These are phyloP conservation scores for Pyrocoelia pectoralis DNA, from an alignment of 2,888 invertebrate genomes.

Conservation along the genomic window DNA sequence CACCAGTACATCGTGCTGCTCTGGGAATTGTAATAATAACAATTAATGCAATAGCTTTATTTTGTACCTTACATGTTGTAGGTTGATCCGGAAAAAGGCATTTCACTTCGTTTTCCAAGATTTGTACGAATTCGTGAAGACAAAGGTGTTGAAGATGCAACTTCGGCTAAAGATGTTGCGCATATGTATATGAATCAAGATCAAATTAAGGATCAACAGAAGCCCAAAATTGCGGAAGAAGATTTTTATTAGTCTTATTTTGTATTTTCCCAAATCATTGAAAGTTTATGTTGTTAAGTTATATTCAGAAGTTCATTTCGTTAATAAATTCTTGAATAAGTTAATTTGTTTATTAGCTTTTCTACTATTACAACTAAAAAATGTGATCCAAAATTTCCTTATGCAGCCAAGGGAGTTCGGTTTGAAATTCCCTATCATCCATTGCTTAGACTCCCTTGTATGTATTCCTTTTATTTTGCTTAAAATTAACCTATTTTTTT, in stretches of 20 bases:
- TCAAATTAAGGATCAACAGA: conserved; percentile 74
- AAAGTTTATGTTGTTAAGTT: too few species aligned
- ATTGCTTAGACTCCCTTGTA: too few species aligned
- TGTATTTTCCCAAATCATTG: background rate
- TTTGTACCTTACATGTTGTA: conserved; percentile 49
- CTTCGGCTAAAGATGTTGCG: conserved; percentile 87
- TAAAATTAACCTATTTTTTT: too few species aligned
- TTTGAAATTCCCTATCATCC: too few species aligned
- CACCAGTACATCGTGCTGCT: conserved; percentile 92
- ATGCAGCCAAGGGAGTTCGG: too few species aligned
- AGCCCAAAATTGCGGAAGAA: conserved; percentile 61
- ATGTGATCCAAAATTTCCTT: too few species aligned
- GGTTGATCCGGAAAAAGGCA: conserved; percentile 89
- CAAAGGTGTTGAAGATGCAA: conserved; percentile 92
- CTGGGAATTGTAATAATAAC: conserved; percentile 72
- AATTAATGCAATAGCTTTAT: background rate
- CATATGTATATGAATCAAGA: conserved; percentile 92
- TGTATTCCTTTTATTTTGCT: too few species aligned
- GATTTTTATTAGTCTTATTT: conserved; percentile 63
- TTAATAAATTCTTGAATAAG: too few species aligned
- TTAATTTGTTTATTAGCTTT: too few species aligned
- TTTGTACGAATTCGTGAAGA: conserved; percentile 91
- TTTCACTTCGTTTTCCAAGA: conserved; percentile 94
- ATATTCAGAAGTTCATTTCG: too few species aligned
- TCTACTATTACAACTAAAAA: too few species aligned